These are phyloP conservation scores for Xanthorhoe designata DNA, from an alignment of 2,888 invertebrate genomes.

Conservation along the genomic window DNA sequence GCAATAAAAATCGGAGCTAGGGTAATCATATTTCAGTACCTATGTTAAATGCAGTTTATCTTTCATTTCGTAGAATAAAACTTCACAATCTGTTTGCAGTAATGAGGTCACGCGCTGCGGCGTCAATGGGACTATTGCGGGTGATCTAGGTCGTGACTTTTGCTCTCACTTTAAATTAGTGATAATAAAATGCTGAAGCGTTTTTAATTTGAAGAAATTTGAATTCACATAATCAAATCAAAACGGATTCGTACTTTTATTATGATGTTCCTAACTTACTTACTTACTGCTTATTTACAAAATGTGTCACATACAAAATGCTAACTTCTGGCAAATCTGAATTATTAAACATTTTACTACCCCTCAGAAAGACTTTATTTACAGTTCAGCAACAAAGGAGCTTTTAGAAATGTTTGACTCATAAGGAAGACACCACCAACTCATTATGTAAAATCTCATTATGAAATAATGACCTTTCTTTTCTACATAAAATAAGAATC, in stretches of 20 bases:
- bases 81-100: slow-evolving; percentile 22
- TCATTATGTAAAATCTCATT: too few relatives aligned
- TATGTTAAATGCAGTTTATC: not conserved
- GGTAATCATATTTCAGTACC: not conserved
- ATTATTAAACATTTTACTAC: not conserved
- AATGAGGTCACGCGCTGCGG: slow-evolving; percentile 33
- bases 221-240: not conserved
- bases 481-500: not conserved
- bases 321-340: not conserved
- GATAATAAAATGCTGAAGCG: slow-evolving; percentile 5
- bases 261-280: too few relatives aligned
- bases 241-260: not conserved
- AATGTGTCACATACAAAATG: not conserved
- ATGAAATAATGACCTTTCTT: too few relatives aligned
- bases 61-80: slow-evolving; percentile 20
- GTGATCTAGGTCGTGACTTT: slow-evolving; percentile 36
- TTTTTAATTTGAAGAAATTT: not conserved
- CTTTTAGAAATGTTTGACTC: too few relatives aligned
- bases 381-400: too few relatives aligned
- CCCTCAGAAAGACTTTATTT: too few relatives aligned
- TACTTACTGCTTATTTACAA: not conserved
- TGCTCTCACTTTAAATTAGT: slow-evolving; percentile 24
- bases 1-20: not conserved
- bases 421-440: too few relatives aligned
- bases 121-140: slow-evolving; percentile 29